Conservation (phyloP, 1,140 invertebrate genomes). For the Phocides pigmalion region DNA sequence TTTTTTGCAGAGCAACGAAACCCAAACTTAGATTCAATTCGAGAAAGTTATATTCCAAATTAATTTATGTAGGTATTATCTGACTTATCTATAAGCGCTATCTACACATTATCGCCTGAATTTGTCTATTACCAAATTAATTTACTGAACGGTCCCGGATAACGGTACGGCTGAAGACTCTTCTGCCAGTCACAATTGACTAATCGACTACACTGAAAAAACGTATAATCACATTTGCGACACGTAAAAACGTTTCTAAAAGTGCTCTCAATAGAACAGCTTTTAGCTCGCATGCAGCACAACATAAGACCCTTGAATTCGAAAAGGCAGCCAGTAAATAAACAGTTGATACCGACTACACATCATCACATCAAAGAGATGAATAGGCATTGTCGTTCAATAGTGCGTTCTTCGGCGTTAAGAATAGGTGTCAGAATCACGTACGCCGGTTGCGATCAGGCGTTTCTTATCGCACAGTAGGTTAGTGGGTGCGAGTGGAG, state of each 20-base stretch:
- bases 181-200: conserved; percentile 59
- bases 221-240: conserved; percentile 11
- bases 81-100: conserved; percentile 13
- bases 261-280: conserved; percentile 39
- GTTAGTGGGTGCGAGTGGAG: conserved; percentile 74
- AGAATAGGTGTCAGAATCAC: conserved; percentile 50
- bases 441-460: conserved; percentile 32
- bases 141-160: conserved; percentile 69
- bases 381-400: conserved; percentile 52
- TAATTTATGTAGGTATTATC: not conserved
- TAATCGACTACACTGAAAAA: conserved; percentile 12
- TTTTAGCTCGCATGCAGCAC: conserved; percentile 37
- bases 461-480: conserved; percentile 67
- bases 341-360: conserved; percentile 78
- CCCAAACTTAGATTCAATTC: too few species aligned
- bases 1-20: too few species aligned
- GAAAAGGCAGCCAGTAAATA: conserved; percentile 66
- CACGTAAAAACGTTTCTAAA: conserved; percentile 11
- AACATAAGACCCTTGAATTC: conserved; percentile 44
- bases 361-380: conserved; percentile 73
- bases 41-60: too few species aligned
- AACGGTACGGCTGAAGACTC: conserved; percentile 73
- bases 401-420: conserved; percentile 48
- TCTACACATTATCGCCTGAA: conserved; percentile 9
- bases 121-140: conserved; percentile 66